phyloP scores from a whole-genome alignment of 1,140 invertebrate genomes.

The Scaptomyza pallida region DNA sequence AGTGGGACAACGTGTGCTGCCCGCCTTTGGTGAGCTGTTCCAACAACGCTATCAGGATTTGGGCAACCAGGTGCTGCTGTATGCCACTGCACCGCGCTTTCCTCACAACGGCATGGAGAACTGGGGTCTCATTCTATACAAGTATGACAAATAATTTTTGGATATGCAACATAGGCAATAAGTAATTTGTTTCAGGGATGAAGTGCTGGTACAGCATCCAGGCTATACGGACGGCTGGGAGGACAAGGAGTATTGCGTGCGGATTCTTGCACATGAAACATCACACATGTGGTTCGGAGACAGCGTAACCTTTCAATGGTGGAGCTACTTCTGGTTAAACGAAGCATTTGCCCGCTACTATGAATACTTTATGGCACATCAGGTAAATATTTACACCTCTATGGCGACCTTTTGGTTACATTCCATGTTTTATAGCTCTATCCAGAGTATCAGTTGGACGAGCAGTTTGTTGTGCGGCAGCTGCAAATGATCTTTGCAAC shows the following conservation, averaged over 20 bases:
- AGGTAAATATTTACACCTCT: conserved; percentile 80
- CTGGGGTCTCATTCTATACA: conserved; percentile 91
- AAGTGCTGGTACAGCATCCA: conserved; percentile 47
- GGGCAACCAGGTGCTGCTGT: conserved; percentile 86
- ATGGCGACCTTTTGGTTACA: background rate
- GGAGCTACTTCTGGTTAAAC: conserved; percentile 88
- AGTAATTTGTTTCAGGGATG: conserved; percentile 37
- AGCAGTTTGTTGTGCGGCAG: conserved; percentile 87
- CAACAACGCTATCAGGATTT: conserved; percentile 79
- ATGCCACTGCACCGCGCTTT: conserved; percentile 91
- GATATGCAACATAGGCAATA: no score
- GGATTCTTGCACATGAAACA: conserved; percentile 87
- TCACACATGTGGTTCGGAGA: conserved; percentile 89
- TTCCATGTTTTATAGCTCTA: conserved; percentile 47
- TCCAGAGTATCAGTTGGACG: conserved; percentile 84
- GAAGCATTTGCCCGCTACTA: conserved; percentile 89
- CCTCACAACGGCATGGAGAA: conserved; percentile 93
- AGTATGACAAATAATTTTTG: conserved; percentile 24
- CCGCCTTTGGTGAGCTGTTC: conserved; percentile 84
- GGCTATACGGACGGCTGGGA: conserved; percentile 67
- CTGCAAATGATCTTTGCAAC: conserved; percentile 87
- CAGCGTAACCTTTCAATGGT: conserved; percentile 88
- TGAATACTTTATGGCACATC: conserved; percentile 86
- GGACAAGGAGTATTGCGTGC: conserved; percentile 84
- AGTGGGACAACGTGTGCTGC: conserved; percentile 85